Conservation (phyloP, 1,140 invertebrate genomes). For the Goniozus legneri region DNA sequence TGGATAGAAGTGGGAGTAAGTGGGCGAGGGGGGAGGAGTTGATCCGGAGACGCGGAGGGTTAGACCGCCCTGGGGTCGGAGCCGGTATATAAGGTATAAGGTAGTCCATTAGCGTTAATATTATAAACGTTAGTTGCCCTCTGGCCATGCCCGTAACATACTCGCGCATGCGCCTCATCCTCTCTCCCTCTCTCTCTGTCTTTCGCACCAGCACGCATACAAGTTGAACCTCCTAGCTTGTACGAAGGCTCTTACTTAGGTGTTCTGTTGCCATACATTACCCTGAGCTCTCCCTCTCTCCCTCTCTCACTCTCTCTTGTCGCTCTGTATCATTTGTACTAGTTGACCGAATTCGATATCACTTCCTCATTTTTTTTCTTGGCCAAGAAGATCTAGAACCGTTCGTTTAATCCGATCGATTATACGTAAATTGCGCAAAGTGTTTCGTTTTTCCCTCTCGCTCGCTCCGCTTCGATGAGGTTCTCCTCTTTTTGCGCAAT, state of each 20-base stretch:
- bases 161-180: slow-evolving; percentile 12
- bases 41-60: slow-evolving; percentile 14
- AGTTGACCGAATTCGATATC: slow-evolving; percentile 30
- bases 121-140: slow-evolving; percentile 57
- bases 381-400: too few relatives aligned
- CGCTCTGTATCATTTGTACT: slow-evolving; percentile 11
- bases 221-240: slow-evolving; percentile 7
- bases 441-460: too few relatives aligned
- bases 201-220: slow-evolving; percentile 3
- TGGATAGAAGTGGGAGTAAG: too few relatives aligned
- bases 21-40: slow-evolving; percentile 9
- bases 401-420: too few relatives aligned
- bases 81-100: slow-evolving; percentile 52
- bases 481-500: too few relatives aligned
- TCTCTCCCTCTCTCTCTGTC: slow-evolving; percentile 6
- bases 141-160: slow-evolving; percentile 50
- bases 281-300: slow-evolving; percentile 18
- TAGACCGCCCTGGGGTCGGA: slow-evolving; percentile 29
- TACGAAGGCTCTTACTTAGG: slow-evolving; percentile 29
- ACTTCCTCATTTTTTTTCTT: slow-evolving; percentile 5
- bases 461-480: too few relatives aligned
- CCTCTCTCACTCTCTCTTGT: too few relatives aligned
- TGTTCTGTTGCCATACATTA: slow-evolving; percentile 36
- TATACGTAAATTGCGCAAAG: too few relatives aligned
- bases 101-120: slow-evolving; percentile 58